Conservation (phyloP, 2,797 vertebrate species). For the Anas georgica region DNA sequence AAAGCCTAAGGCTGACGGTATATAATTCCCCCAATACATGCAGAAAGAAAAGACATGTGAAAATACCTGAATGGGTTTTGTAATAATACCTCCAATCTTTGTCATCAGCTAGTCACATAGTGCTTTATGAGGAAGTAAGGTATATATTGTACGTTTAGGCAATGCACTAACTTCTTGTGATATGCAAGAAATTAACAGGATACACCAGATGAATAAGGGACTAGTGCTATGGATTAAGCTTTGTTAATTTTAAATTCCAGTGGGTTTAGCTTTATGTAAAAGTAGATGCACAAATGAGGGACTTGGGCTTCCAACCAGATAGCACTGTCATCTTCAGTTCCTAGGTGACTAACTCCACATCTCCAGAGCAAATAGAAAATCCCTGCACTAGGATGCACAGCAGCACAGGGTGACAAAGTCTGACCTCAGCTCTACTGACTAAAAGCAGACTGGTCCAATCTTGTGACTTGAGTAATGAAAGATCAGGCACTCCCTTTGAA, state of each 20-base stretch:
- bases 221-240: background rate
- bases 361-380: background rate
- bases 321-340: background rate
- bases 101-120: background rate
- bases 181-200: background rate
- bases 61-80: background rate
- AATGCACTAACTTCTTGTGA: background rate
- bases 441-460: background rate
- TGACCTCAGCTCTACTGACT: background rate
- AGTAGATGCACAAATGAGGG: background rate
- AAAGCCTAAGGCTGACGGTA: background rate
- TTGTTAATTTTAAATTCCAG: background rate
- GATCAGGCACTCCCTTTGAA: background rate
- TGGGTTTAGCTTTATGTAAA: background rate
- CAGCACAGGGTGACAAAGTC: background rate
- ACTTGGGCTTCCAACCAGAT: background rate
- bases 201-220: background rate
- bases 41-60: background rate
- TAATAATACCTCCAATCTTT: background rate
- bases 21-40: conserved; percentile 11
- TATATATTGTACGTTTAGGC: background rate
- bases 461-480: background rate
- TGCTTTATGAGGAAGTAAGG: background rate
- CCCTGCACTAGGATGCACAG: background rate
- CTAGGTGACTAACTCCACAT: background rate